Conservation (phyloP, 2,797 vertebrate genomes). For the Erpetoichthys calabaricus region DNA sequence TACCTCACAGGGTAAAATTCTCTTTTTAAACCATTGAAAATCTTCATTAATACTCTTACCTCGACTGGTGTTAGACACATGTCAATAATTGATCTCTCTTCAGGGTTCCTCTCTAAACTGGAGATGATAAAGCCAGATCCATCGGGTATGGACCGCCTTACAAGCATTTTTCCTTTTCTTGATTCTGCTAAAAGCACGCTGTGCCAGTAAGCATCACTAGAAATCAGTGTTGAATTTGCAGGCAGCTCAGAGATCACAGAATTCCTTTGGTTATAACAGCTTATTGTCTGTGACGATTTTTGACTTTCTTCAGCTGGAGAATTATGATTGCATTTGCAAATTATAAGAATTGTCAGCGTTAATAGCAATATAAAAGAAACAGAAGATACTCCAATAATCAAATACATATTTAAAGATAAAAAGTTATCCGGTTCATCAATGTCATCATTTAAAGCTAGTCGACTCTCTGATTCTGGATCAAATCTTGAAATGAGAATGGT, state of each 20-base stretch:
- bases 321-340: slow-evolving; percentile 23
- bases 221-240: slow-evolving; percentile 24
- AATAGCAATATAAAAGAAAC: slow-evolving; percentile 9
- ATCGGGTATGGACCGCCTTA: slow-evolving; percentile 21
- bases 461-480: slow-evolving; percentile 10
- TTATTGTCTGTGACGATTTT: too few species aligned
- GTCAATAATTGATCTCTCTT: too few species aligned
- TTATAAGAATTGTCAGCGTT: slow-evolving; percentile 18
- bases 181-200: slow-evolving; percentile 20
- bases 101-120: slow-evolving; percentile 23
- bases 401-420: slow-evolving; percentile 15
- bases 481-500: slow-evolving; percentile 16
- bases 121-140: slow-evolving; percentile 18
- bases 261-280: slow-evolving; percentile 22
- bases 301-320: slow-evolving; percentile 15
- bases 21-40: too few species aligned
- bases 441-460: slow-evolving; percentile 11
- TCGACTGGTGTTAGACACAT: too few species aligned
- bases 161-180: slow-evolving; percentile 22
- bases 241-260: slow-evolving; percentile 11
- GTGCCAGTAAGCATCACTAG: slow-evolving; percentile 25
- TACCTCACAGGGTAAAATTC: too few species aligned
- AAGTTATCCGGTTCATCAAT: slow-evolving; percentile 14
- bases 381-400: slow-evolving; percentile 14
- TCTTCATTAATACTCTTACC: too few species aligned